Evolutionary conservation across 2,797 vertebrate species (phyloP).

Genomic region (Astyanax mexicanus): DNA sequence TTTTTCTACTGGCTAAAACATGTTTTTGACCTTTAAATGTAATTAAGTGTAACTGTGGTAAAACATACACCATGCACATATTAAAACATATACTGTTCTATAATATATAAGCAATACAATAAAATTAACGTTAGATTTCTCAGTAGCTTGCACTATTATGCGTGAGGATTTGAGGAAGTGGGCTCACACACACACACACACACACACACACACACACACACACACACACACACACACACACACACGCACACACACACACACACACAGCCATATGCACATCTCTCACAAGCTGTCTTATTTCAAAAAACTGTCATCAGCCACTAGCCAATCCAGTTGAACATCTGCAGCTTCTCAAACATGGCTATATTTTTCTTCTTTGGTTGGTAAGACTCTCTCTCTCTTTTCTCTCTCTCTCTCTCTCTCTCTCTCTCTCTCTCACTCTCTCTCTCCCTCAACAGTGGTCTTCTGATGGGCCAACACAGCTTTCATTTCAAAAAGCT

Average conservation of each 20-base stretch:
- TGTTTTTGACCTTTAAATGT: too few relatives aligned
- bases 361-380: conserved; percentile 49
- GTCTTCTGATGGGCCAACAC: conserved; percentile 69
- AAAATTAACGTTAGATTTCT: too few relatives aligned
- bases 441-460: conserved; percentile 68
- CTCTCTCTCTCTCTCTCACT: conserved; percentile 19
- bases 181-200: too few relatives aligned
- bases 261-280: conserved; percentile 5
- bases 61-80: too few relatives aligned
- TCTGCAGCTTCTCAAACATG: conserved; percentile 87
- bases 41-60: too few relatives aligned
- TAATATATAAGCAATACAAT: too few relatives aligned
- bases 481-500: conserved; percentile 87
- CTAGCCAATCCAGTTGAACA: conserved; percentile 79
- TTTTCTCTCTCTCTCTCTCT: conserved; percentile 35
- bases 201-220: too few relatives aligned
- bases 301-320: conserved; percentile 80
- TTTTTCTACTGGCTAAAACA: too few relatives aligned
- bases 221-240: too few relatives aligned
- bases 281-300: conserved; percentile 77
- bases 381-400: conserved; percentile 63
- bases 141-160: too few relatives aligned
- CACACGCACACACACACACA: conserved; percentile 3
- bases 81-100: too few relatives aligned
- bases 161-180: too few relatives aligned